Evolutionary conservation across 1,140 invertebrate genomes (phyloP).

Genomic region (Drosophila ficusphila): DNA sequence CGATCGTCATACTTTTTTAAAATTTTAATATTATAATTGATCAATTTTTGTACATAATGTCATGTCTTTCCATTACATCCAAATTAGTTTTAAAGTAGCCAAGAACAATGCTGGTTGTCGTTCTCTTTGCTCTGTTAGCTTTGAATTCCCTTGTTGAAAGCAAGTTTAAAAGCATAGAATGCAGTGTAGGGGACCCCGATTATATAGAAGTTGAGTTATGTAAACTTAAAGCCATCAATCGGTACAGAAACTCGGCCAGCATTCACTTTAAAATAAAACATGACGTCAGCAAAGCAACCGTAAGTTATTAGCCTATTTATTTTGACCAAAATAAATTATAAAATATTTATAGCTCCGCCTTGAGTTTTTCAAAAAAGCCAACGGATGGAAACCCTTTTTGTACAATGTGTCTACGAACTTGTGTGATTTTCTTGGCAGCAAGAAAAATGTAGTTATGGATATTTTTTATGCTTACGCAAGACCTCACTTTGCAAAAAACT

Average conservation of each 20-base stretch:
- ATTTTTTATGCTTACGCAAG: not conserved
- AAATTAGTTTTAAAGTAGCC: too few relatives aligned
- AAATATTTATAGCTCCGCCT: not conserved
- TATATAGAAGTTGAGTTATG: not conserved
- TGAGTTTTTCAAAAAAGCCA: constrained; percentile 5
- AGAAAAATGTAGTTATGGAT: not conserved
- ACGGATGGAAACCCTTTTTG: constrained; percentile 5
- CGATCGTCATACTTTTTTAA: too few relatives aligned
- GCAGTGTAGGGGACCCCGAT: not conserved
- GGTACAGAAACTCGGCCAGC: not conserved
- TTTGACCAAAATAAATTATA: not conserved
- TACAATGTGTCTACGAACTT: constrained; percentile 8
- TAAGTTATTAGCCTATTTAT: not conserved
- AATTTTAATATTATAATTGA: too few relatives aligned
- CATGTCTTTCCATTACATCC: too few relatives aligned
- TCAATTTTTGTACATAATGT: too few relatives aligned
- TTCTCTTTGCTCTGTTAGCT: not conserved
- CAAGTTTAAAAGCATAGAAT: not conserved
- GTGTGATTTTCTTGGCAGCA: not conserved
- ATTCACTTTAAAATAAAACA: not conserved
- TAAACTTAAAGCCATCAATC: not conserved
- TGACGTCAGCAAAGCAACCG: not conserved
- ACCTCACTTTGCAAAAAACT: not conserved
- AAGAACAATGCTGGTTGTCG: not conserved
- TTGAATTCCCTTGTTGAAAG: not conserved